Evolutionary conservation across 2,888 invertebrate genomes (phyloP).

Genomic region (Lingula anatina): DNA sequence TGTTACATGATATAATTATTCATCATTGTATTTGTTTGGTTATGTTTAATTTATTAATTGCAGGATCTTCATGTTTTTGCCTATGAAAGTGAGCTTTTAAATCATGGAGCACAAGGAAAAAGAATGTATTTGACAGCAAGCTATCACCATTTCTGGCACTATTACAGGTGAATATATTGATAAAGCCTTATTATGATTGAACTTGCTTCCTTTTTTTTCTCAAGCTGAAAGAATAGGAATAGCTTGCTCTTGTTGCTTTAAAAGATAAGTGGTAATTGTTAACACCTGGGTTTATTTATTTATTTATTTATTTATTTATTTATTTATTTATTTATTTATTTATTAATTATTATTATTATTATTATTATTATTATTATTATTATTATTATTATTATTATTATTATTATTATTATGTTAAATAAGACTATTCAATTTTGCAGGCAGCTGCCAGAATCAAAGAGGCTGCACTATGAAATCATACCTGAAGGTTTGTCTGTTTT

Average conservation of each 20-base stretch:
- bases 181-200: constrained; percentile 2
- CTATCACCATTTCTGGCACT: constrained; percentile 44
- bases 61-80: constrained; percentile 46
- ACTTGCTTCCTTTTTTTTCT: too few species aligned
- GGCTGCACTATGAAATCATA: constrained; percentile 48
- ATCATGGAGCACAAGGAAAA: constrained; percentile 25
- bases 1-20: background rate
- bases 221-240: too few species aligned
- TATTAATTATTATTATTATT: too few species aligned
- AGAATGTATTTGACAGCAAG: constrained; percentile 37
- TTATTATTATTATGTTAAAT: too few species aligned
- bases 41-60: too few species aligned
- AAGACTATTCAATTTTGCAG: constrained; percentile 36
- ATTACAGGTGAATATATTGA: too few species aligned
- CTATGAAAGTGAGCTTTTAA: constrained; percentile 35
- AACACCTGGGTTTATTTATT: too few species aligned
- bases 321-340: too few species aligned
- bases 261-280: too few species aligned
- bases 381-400: constrained; percentile 30
- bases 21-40: background rate
- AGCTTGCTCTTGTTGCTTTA: too few species aligned
- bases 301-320: too few species aligned
- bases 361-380: too few species aligned
- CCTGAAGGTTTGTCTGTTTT: constrained; percentile 48
- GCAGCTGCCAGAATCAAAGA: constrained; percentile 22